Base-by-base conservation (phyloP, 2,888 invertebrate species). In the Ophion obscuratus region DNA sequence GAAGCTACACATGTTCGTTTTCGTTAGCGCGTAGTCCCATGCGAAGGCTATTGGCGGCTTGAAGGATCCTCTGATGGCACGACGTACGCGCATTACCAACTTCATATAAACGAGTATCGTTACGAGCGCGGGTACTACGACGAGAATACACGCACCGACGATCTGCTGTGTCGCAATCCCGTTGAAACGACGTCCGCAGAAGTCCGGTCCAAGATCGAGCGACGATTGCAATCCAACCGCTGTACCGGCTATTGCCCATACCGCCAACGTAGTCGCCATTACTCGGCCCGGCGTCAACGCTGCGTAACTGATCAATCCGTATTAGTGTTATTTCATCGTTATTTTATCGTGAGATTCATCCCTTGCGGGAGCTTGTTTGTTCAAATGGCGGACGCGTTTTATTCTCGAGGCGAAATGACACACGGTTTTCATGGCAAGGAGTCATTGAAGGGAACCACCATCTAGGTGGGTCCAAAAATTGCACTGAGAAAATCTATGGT, bases 1-100 rank as follows among this genome's bases (percentile, higher is more conserved):
- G 91, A 96, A 97, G 89, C 96, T 96, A 88, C 94, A 95, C 88
- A 97, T 94, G 92, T 97, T 97, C 44, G 96, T 94, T 88, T 95
- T 95, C 89, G 96, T 95, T 11, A 96, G 94, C 1, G 95, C 95
- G 88, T 95, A 95, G 90, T 97, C 97, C 94, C 95, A 95, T 40
- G 95, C 95, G 91, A 96, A 96, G 24, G 95, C 95, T 14, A 95
- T 94, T 1, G 96, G 96, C 0, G 96, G 96, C 89, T 95, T 96
- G 94, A 96, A 96, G 71, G 95, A 95, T 0, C 96, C 95, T 44
- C 95, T 92, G 0, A 95, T 94, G 1, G 95, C 95, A 40, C 94
- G 93, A 31, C 95, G 95, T 0, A 96, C 95, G 31, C 94, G 94
- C 10, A 94, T 91, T 6, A 95, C 94, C 7, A 96, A 94, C 44